Percentiles rank a stretch among this genome's conserved stretches.
phyloP scores from a whole-genome alignment of 2,113 vertebrate genomes.

The Phylloscopus trochilus region DNA sequence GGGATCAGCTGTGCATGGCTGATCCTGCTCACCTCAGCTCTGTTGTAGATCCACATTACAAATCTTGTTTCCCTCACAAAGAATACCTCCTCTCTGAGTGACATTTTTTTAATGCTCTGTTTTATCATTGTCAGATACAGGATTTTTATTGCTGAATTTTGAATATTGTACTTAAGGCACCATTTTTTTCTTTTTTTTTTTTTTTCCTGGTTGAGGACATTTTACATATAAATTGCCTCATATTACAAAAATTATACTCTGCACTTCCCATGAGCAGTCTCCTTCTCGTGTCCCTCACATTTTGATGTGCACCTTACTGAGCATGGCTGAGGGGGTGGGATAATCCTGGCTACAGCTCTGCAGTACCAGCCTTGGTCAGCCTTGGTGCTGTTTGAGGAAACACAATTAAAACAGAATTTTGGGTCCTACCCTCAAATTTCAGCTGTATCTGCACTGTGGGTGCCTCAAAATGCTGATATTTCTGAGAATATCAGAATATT shows the following conservation, averaged over 20 bases:
- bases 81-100: slow-evolving; percentile 59
- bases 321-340: background rate
- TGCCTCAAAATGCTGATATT: background rate
- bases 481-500: background rate
- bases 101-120: slow-evolving; percentile 69
- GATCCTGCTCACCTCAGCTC: slow-evolving; percentile 32
- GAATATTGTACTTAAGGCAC: slow-evolving; percentile 72
- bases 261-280: slow-evolving; percentile 36
- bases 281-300: slow-evolving; percentile 49
- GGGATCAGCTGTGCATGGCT: background rate
- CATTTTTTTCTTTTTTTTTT: background rate
- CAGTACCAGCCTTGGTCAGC: fast-evolving
- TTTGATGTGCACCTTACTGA: slow-evolving; percentile 46
- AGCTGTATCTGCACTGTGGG: background rate
- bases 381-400: background rate
- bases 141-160: slow-evolving; percentile 69
- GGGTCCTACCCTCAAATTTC: background rate
- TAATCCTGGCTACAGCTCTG: background rate
- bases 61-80: slow-evolving; percentile 47
- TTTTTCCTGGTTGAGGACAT: slow-evolving; percentile 55
- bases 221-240: slow-evolving; percentile 79
- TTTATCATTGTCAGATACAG: slow-evolving; percentile 69
- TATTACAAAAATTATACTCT: slow-evolving; percentile 47
- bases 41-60: slow-evolving; percentile 36
- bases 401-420: background rate